Evolutionary conservation across 1,140 invertebrate genomes (phyloP), one percentile per base, ranked within the genome.

Genomic region (Idris sp.): DNA sequence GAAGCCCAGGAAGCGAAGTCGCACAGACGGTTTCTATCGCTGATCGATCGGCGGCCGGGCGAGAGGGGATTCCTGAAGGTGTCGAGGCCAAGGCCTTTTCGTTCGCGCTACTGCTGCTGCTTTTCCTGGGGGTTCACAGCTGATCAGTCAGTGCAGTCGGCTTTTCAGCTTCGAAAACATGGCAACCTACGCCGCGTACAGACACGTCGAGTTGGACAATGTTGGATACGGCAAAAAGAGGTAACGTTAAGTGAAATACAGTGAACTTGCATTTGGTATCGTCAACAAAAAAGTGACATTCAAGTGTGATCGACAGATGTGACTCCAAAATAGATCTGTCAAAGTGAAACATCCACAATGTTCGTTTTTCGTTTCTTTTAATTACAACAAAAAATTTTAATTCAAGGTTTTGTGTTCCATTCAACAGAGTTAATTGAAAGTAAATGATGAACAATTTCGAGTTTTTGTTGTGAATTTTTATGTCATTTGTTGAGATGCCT

Each of bases 171-270:
- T 26, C 28, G 49, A 71, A 25, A 76, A 41, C 64, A 92, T 92
- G 91, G 91, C 91, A 59, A 91, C 91, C 58, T 92, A 92, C 85
- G 90, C 91, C 51, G 87, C 91, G 4, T 92, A 92, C 85, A 89
- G 91, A 79, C 91, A 92, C 83, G 90, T 92, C 78, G 91, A 92
- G 78, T 87, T 92, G 58, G 91, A 92, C 85, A 92, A 92, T 78
- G 89, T 92, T 64, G 91, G 91, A 80, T 91, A 90, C 80, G 91
- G 91, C 49, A 92, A 92, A 83, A 91, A 91, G 84, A 92, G 91
- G 91, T 92, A 88, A 81, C 13, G 31, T 43, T 31, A 8, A 1
- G 1, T 0, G 31, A 18, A n/a, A n/a, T n/a, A n/a, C n/a, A n/a
- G n/a, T n/a, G n/a, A n/a, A n/a, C n/a, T n/a, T n/a, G n/a, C n/a